Conservation (phyloP, 2,113 vertebrate species). For the Numida meleagris region DNA sequence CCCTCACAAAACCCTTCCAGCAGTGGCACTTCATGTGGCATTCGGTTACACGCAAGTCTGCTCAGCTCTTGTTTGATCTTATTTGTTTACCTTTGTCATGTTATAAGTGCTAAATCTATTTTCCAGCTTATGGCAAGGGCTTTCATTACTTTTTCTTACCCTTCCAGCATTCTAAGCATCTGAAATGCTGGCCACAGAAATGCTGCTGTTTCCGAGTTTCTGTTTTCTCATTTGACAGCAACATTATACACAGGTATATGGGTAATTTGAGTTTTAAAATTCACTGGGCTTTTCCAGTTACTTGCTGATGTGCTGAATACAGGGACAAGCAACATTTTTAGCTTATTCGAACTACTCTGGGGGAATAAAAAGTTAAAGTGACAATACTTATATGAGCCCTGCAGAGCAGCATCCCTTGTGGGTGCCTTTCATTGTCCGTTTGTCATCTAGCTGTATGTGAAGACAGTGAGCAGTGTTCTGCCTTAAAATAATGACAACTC, state of each 20-base stretch:
- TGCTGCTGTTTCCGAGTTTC: constrained; percentile 16
- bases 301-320: background rate
- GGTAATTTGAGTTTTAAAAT: background rate
- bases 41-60: constrained; percentile 49
- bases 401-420: background rate
- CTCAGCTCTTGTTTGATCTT: constrained; percentile 48
- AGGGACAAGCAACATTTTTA: background rate
- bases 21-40: constrained; percentile 16
- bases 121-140: constrained; percentile 42
- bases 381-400: background rate
- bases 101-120: constrained; percentile 30
- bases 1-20: constrained; percentile 28
- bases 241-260: background rate
- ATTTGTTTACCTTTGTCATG: constrained; percentile 57
- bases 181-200: constrained; percentile 36
- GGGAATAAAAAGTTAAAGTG: constrained; percentile 12
- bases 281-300: background rate
- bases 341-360: background rate
- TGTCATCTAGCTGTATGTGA: background rate
- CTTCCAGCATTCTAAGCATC: background rate
- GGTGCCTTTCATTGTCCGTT: background rate
- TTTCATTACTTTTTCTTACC: constrained; percentile 44
- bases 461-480: background rate
- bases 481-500: background rate
- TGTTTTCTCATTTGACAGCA: constrained; percentile 19